Evolutionary conservation across 2,113 vertebrate genomes (phyloP).

Genomic region (Heterocephalus glaber): DNA sequence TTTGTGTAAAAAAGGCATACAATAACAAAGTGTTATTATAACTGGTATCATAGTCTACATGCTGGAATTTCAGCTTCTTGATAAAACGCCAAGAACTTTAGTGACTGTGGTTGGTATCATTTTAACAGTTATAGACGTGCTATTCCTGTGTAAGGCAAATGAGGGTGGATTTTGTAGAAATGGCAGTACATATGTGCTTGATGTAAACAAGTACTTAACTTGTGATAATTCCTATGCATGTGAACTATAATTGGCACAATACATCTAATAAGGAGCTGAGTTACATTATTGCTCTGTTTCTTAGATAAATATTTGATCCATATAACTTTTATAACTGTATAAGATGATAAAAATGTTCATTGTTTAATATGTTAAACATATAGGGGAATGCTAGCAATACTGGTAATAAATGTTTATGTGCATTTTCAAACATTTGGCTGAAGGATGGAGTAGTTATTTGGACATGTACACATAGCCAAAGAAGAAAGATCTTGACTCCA

Average conservation of each 20-base stretch:
- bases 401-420: neutral
- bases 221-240: slow-evolving; percentile 36
- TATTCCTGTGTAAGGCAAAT: slow-evolving; percentile 61
- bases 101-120: neutral
- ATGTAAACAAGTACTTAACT: slow-evolving; percentile 71
- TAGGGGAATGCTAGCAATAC: neutral
- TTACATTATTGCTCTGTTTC: slow-evolving; percentile 29
- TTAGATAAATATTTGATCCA: neutral
- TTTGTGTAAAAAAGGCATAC: neutral
- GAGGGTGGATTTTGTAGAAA: slow-evolving; percentile 68
- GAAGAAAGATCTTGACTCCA: neutral
- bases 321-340: neutral
- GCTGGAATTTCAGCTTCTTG: slow-evolving; percentile 29
- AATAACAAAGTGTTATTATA: slow-evolving; percentile 52
- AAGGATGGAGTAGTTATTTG: neutral
- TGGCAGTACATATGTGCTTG: slow-evolving; percentile 59
- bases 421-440: neutral
- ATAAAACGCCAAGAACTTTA: slow-evolving; percentile 13
- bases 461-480: neutral
- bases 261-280: slow-evolving; percentile 41
- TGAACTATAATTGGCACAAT: slow-evolving; percentile 56
- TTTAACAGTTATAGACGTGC: neutral
- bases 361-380: neutral
- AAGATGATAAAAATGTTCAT: neutral
- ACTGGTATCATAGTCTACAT: neutral